Conservation (phyloP, 2,113 vertebrate species). For the Gambusia holbrooki region DNA sequence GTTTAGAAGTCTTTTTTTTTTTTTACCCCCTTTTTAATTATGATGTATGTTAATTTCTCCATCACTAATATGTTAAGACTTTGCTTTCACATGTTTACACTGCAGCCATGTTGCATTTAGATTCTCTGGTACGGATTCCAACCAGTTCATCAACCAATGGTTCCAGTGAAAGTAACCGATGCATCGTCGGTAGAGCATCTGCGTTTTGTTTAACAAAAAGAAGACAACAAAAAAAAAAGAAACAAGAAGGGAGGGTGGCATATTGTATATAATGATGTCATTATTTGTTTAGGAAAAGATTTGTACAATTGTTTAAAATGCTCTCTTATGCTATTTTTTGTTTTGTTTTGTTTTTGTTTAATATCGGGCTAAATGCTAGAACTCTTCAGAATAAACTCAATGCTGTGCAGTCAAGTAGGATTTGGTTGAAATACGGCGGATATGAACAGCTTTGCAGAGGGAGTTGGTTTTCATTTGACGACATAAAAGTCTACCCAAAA, state of each 20-base stretch:
- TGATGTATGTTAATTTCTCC: constrained; percentile 36
- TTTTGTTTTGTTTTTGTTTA: constrained; percentile 63
- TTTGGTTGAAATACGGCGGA: constrained; percentile 45
- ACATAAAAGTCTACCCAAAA: not conserved
- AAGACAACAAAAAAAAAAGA: no score
- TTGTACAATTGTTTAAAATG: constrained; percentile 77
- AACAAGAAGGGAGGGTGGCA: constrained; percentile 35
- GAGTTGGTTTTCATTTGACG: not conserved
- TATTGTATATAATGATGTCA: constrained; percentile 78
- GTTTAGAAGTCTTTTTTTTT: not conserved
- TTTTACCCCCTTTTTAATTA: constrained; percentile 24
- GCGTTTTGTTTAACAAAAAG: not conserved
- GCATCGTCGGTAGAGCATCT: constrained; percentile 48
- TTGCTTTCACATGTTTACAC: constrained; percentile 27
- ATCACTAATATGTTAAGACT: constrained; percentile 47
- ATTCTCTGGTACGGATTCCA: constrained; percentile 17
- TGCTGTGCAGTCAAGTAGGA: constrained; percentile 62
- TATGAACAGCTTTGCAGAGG: constrained; percentile 1
- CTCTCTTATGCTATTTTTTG: constrained; percentile 70
- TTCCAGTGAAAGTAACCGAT: constrained; percentile 40
- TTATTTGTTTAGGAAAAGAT: constrained; percentile 72
- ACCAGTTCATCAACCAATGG: constrained; percentile 18
- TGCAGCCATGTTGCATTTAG: constrained; percentile 32
- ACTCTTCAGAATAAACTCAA: constrained; percentile 72
- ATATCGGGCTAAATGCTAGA: constrained; percentile 65